phyloP scores from a whole-genome alignment of 2,797 vertebrate species.

The Apodemus agrarius region DNA sequence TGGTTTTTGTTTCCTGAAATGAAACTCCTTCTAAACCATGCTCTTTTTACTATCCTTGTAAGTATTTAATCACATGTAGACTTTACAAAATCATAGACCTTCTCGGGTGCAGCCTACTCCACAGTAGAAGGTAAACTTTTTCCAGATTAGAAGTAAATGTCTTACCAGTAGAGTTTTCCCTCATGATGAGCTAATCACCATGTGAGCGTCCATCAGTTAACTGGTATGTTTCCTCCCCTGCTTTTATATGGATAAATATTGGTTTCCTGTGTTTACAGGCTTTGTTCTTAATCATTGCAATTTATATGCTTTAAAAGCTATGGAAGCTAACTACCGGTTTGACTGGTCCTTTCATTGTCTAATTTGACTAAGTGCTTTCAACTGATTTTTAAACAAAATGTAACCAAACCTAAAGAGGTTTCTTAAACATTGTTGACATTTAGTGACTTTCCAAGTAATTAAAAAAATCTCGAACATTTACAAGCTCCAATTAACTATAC shows the following conservation, averaged over 20 bases:
- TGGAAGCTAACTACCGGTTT: not conserved
- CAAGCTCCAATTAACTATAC: not conserved
- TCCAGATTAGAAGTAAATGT: slow-evolving; percentile 41
- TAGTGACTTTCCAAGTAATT: slow-evolving; percentile 47
- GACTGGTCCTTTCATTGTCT: slow-evolving; percentile 16
- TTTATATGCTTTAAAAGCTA: slow-evolving; percentile 10
- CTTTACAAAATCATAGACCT: not conserved
- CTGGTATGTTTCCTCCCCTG: not conserved
- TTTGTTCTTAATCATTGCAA: not conserved
- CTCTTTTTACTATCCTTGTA: not conserved
- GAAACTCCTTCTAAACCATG: not conserved
- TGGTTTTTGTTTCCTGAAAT: not conserved
- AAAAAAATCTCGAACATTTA: slow-evolving; percentile 42
- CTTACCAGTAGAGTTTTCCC: not conserved
- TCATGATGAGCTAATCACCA: not conserved
- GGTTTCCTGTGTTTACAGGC: not conserved
- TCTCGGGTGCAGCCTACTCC: not conserved
- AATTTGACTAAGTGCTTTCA: slow-evolving; percentile 53
- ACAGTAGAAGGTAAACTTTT: not conserved
- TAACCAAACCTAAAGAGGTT: slow-evolving; percentile 43
- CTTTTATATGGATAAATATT: not conserved
- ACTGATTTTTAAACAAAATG: slow-evolving; percentile 38
- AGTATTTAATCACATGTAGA: slow-evolving; percentile 39
- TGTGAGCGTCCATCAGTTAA: not conserved
- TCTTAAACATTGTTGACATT: not conserved